phyloP scores from a whole-genome alignment of 2,888 invertebrate species.

The Chrysina gloriosa region DNA sequence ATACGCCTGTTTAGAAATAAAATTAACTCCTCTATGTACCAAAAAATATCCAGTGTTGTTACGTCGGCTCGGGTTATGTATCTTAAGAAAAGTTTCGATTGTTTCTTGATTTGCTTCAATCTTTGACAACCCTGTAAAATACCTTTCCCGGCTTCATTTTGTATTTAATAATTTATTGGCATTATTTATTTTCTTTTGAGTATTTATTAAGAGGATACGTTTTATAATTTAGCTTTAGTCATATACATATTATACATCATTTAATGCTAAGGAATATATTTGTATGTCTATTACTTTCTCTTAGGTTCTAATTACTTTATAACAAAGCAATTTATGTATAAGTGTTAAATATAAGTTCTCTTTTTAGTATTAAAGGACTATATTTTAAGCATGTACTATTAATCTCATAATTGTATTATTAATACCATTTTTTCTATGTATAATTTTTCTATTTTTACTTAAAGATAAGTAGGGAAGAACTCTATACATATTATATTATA shows the following conservation, averaged over 20 bases:
- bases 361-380: constrained; percentile 18
- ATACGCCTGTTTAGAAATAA: constrained; percentile 33
- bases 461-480: constrained; percentile 35
- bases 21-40: constrained; percentile 23
- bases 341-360: constrained; percentile 17
- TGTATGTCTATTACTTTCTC: constrained; percentile 1
- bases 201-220: constrained; percentile 36
- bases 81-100: constrained; percentile 3
- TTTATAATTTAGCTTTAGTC: constrained; percentile 27
- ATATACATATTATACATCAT: constrained; percentile 14
- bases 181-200: constrained; percentile 36
- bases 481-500: constrained; percentile 21
- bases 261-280: background rate
- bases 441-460: constrained; percentile 14
- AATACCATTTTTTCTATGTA: constrained; percentile 28
- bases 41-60: constrained; percentile 16
- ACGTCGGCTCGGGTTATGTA: constrained; percentile 10
- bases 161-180: constrained; percentile 38
- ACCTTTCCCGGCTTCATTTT: constrained; percentile 30
- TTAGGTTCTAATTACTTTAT: constrained; percentile 1
- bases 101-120: constrained; percentile 1
- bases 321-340: constrained; percentile 30
- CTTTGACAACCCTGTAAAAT: constrained; percentile 4
- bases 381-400: constrained; percentile 13
- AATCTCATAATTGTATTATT: constrained; percentile 16